A percentile compares a stretch with the other conserved stretches of the same genome.
Conservation (phyloP, 2,113 vertebrate genomes). For the Epinephelus fuscoguttatus region DNA sequence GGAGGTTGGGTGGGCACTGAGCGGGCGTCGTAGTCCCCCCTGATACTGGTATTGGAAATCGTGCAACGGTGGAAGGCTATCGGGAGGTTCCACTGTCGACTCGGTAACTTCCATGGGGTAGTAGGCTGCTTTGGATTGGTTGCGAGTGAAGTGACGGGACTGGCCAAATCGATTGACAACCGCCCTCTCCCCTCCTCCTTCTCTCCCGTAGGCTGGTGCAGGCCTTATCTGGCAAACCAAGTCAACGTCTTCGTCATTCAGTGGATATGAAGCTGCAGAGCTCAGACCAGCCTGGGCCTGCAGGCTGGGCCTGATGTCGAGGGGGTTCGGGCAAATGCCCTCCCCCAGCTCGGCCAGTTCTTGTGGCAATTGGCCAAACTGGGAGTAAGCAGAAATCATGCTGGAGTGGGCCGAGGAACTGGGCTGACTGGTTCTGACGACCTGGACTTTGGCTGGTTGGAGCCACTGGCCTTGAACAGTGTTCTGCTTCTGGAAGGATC, state of each 20-base stretch:
- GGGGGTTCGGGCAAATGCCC: constrained; percentile 84
- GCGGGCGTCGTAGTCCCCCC: constrained; percentile 87
- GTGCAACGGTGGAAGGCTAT: constrained; percentile 77
- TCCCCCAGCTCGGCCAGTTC: constrained; percentile 85
- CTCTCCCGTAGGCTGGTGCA: constrained; percentile 83
- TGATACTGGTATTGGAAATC: constrained; percentile 83
- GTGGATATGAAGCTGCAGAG: constrained; percentile 72
- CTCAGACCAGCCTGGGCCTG: constrained; percentile 90
- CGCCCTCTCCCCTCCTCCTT: constrained; percentile 52
- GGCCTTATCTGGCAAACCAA: constrained; percentile 80
- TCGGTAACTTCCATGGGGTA: constrained; percentile 90
- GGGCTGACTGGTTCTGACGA: constrained; percentile 92
- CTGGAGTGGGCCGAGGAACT: constrained; percentile 69
- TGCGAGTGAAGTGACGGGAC: constrained; percentile 92
- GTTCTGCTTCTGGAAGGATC: constrained; percentile 87
- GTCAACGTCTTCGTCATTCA: constrained; percentile 72
- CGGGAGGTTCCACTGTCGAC: constrained; percentile 85
- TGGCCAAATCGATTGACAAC: constrained; percentile 84
- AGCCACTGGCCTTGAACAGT: constrained; percentile 88
- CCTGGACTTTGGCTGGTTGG: constrained; percentile 93
- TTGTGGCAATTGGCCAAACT: constrained; percentile 91
- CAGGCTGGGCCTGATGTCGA: constrained; percentile 87
- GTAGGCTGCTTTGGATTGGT: constrained; percentile 93
- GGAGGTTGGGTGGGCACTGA: constrained; percentile 90
- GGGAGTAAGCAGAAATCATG: constrained; percentile 87